Evolutionary conservation across 2,113 vertebrate genomes (phyloP).

Genomic region (Barnardius zonarius): DNA sequence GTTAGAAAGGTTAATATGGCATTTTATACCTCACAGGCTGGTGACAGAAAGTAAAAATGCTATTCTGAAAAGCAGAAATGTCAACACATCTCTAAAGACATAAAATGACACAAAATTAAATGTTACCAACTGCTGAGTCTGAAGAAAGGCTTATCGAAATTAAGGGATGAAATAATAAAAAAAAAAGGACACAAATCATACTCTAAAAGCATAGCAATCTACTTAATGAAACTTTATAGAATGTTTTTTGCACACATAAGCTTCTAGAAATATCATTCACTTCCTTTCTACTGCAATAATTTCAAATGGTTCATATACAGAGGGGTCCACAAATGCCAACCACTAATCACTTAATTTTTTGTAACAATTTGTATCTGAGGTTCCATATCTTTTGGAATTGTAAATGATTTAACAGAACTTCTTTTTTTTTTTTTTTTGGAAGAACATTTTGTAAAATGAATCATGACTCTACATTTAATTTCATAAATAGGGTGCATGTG

Average conservation of each 20-base stretch:
- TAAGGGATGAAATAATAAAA: constrained; percentile 14
- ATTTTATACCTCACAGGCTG: constrained; percentile 60
- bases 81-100: constrained; percentile 72
- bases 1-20: constrained; percentile 69
- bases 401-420: background rate
- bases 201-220: constrained; percentile 9
- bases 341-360: background rate
- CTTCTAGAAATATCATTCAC: background rate
- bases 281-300: background rate
- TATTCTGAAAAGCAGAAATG: constrained; percentile 71
- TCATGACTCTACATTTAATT: background rate
- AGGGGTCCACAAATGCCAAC: background rate
- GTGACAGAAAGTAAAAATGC: constrained; percentile 56
- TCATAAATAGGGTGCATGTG: background rate
- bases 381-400: background rate
- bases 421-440: background rate
- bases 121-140: constrained; percentile 69
- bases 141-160: constrained; percentile 32
- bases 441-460: background rate
- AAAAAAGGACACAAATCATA: background rate
- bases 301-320: background rate
- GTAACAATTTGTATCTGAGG: background rate
- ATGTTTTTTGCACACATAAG: background rate
- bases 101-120: constrained; percentile 73
- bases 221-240: background rate